Evolutionary conservation across 2,113 vertebrate species (phyloP), one percentile per base, ranked within the genome.

Genomic region (Tiliqua scincoides): DNA sequence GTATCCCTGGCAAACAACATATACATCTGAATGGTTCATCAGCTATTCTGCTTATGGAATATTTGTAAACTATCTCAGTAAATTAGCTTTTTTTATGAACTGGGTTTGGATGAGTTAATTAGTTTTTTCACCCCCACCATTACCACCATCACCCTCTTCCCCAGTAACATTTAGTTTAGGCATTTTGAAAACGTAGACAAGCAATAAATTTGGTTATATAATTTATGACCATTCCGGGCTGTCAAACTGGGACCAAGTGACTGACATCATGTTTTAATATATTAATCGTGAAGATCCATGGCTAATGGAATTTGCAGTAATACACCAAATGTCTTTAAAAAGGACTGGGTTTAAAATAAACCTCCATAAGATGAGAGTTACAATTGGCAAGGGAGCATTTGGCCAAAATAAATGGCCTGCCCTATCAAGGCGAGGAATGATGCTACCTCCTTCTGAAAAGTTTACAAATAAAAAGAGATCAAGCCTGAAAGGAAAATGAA

Each of bases 341-440:
- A 94, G 90, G 91, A 94, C 89, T 93, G 89, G 89, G 75, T 80
- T 43, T 82, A 81, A 91, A 95, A 93, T 86, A 96, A 89, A 92
- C 87, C 87, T 89, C 65, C 84, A 6, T 90, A 92, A 48, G 82
- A 91, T 14, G 89, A 91, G 89, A 90, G 84, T 91, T 68, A 91
- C 86, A 85, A 94, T 62, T 90, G 88, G 87, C 80, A 93, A 89
- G 75, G 85, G 89, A 83, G 83, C 32, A 9, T 20, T 70, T 75
- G 72, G 11, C 20, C 81, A 88, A 90, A 89, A 85, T 63, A 84
- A 91, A 79, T 79, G 84, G 82, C 85, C 80, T 83, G 37, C 32
- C 63, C 74, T 71, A 75, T 35, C 0, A 0, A 70, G 62, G 72
- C 54, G 73, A 62, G 61, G 67, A 87, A 81, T 57, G 54, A 32